phyloP scores from a whole-genome alignment of 2,888 invertebrate genomes.

The Acanthosoma haemorrhoidale region DNA sequence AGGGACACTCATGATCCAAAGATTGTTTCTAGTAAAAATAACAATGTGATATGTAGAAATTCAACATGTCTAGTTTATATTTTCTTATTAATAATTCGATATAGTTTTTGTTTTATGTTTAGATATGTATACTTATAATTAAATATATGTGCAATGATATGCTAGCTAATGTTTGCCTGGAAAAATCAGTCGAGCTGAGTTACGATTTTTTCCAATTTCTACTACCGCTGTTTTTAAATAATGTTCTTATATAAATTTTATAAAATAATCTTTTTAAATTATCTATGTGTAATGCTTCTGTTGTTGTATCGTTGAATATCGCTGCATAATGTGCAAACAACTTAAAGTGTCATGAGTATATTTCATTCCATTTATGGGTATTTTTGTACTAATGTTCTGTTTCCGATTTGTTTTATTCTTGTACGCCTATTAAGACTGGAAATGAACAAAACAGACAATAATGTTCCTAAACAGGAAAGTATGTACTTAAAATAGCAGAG shows the following conservation, averaged over 20 bases:
- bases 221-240: constrained; percentile 12
- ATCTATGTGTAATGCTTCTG: constrained; percentile 17
- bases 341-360: neutral
- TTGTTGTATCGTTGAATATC: constrained; percentile 15
- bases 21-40: constrained; percentile 23
- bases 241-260: constrained; percentile 15
- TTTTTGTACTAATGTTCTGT: neutral
- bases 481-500: constrained; percentile 29
- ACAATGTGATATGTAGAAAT: constrained; percentile 23
- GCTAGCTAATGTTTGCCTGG: neutral
- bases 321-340: constrained; percentile 9
- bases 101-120: constrained; percentile 9
- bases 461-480: constrained; percentile 36
- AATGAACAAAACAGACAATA: constrained; percentile 37
- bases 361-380: neutral
- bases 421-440: constrained; percentile 36
- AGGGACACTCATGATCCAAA: constrained; percentile 9
- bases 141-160: constrained; percentile 22
- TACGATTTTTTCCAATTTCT: neutral
- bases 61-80: constrained; percentile 24
- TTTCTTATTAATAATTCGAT: constrained; percentile 15
- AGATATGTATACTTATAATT: constrained; percentile 3
- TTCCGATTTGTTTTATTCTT: neutral
- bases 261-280: constrained; percentile 9
- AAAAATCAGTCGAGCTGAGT: neutral